A percentile compares a stretch with the other conserved stretches of the same genome.
These are phyloP conservation scores for Masticophis lateralis DNA, from an alignment of 2,797 vertebrate species.

Conservation along the genomic window DNA sequence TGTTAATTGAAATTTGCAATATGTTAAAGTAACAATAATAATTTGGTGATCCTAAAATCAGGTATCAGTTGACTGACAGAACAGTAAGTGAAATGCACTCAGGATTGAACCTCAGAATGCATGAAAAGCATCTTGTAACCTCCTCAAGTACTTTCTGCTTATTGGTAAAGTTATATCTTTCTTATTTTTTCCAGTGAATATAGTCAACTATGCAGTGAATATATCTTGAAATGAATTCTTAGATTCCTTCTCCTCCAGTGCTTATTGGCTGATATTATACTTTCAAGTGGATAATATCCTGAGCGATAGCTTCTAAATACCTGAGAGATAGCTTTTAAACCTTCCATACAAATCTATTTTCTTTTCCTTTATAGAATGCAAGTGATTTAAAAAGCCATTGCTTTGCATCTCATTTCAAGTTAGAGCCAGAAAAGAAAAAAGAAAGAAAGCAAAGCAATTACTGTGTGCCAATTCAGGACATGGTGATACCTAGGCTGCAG, in stretches of 20 bases:
- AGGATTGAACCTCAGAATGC: not conserved
- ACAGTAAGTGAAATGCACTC: not conserved
- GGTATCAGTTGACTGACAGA: not conserved
- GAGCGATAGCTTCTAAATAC: not conserved
- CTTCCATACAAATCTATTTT: constrained; percentile 6
- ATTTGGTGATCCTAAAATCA: not conserved
- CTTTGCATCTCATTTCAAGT: constrained; percentile 31
- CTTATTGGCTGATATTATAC: constrained; percentile 4
- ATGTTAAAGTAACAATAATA: not conserved
- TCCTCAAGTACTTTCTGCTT: constrained; percentile 10
- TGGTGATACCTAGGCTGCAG: not conserved
- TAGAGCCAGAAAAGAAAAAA: constrained; percentile 17
- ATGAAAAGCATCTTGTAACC: not conserved
- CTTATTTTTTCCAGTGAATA: not conserved
- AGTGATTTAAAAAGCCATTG: not conserved
- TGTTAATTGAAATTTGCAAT: constrained; percentile 5
- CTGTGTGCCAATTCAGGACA: not conserved
- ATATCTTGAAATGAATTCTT: not conserved
- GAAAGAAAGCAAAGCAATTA: not conserved
- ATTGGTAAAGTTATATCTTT: not conserved
- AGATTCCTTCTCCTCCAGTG: not conserved
- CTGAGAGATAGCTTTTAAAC: not conserved
- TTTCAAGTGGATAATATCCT: constrained; percentile 11
- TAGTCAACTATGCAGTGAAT: not conserved
- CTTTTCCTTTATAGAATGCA: not conserved